Base-by-base conservation (phyloP, 2,888 invertebrate genomes). In the Drosophila crucigera region DNA sequence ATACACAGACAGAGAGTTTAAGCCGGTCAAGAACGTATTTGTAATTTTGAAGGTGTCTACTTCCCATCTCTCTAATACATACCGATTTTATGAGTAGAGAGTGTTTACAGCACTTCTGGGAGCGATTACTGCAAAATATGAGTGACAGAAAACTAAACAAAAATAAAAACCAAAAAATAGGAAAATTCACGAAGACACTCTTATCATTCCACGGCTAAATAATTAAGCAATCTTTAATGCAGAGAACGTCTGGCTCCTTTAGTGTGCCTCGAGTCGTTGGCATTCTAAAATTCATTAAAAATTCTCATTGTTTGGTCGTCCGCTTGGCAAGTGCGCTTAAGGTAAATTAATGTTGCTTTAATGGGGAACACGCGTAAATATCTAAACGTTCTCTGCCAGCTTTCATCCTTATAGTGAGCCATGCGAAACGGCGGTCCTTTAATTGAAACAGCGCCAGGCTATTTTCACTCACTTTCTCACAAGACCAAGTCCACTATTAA, bases 291-390 rank as follows among this genome's bases (percentile, higher is more conserved):
- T 73, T 76, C 79, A 82, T 84, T 84, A 82, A 82, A 81, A 82
- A 81, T 84, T 81, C 68, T 28, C 67, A 80, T 82, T 82, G 80
- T 80, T 80, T 73, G 33, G 14, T n/a, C 41, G 65, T 19, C 35
- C 4, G 68, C 41, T 58, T 61, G 73, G 72, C 64, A 71, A 68
- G 61, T 64, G 73, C 60, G 76, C 71, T 84, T 72, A 72, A 80
- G 68, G 68, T 75, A 82, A 82, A 78, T 82, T 69, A 84, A 78
- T 82, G 78, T 68, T 58, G 68, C 73, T 76, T 80, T 84, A 84
- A 84, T 80, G 83, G 76, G 53, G 80, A 78, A 84, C 84, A 84
- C 83, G 84, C 82, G 83, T 82, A 80, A 80, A 84, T 75, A 84
- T 67, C 73, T 67, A 30, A 69, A 60, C 60, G 61, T 53, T 67